phyloP scores from a whole-genome alignment of 1,140 invertebrate species.

The Trissolcus basalis region DNA sequence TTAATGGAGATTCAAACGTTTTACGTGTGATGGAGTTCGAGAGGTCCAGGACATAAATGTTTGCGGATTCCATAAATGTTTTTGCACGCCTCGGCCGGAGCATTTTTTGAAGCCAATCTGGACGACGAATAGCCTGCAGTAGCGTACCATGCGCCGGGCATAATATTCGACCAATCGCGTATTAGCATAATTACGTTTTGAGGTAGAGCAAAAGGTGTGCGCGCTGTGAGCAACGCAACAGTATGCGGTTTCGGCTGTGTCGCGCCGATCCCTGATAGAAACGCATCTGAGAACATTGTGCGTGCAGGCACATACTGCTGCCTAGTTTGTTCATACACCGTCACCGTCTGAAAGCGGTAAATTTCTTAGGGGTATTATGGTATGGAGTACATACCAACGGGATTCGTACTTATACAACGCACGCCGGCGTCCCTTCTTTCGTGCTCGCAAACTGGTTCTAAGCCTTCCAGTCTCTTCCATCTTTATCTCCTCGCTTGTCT shows the following conservation, averaged over 20 bases:
- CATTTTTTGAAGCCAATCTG: conserved; percentile 47
- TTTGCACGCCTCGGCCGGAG: conserved; percentile 6
- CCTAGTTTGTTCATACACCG: conserved; percentile 59
- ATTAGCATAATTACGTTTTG: conserved; percentile 75
- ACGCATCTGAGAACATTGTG: conserved; percentile 10
- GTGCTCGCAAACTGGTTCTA: conserved; percentile 66
- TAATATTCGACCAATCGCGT: conserved; percentile 71
- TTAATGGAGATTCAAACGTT: conserved; percentile 58
- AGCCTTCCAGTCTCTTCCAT: conserved; percentile 60
- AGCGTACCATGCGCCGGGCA: conserved; percentile 41
- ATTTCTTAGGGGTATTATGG: conserved; percentile 72
- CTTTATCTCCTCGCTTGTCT: conserved; percentile 47
- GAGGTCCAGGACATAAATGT: conserved; percentile 34
- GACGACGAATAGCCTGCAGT: conserved; percentile 67
- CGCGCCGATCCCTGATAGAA: background rate
- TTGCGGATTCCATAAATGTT: conserved; percentile 46
- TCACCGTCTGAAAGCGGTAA: conserved; percentile 67
- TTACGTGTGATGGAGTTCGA: conserved; percentile 29
- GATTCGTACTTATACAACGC: conserved; percentile 68
- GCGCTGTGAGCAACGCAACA: conserved; percentile 6
- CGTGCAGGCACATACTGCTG: conserved; percentile 29
- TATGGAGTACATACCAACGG: conserved; percentile 69
- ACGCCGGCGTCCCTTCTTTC: conserved; percentile 57
- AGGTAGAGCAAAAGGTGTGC: conserved; percentile 18
- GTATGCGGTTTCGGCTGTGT: background rate